phyloP scores from a whole-genome alignment of 1,140 invertebrate species.

The Coptotermes formosanus region DNA sequence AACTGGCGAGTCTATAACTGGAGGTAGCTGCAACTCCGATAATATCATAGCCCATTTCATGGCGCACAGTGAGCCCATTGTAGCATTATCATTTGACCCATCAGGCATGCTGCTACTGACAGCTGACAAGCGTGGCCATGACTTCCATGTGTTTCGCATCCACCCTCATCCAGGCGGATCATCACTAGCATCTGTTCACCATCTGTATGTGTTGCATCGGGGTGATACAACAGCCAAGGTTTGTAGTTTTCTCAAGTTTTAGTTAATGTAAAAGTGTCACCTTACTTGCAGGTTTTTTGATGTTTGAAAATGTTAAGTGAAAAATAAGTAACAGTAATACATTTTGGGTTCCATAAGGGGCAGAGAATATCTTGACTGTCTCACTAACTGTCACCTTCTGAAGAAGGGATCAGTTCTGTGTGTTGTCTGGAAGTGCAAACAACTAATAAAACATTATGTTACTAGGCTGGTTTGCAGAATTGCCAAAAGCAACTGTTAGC shows the following conservation, averaged over 20 bases:
- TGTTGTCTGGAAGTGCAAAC: no score
- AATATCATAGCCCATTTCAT: conserved; percentile 90
- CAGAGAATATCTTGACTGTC: no score
- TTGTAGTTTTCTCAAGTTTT: background rate
- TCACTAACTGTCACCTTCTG: no score
- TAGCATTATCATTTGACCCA: conserved; percentile 87
- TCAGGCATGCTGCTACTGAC: conserved; percentile 90
- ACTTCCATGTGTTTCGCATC: conserved; percentile 94
- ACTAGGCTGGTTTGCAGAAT: no score
- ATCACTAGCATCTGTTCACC: conserved; percentile 87
- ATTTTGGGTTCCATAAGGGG: no score
- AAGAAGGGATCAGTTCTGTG: no score
- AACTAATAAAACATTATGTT: no score
- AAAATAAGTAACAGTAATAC: no score
- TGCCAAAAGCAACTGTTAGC: no score
- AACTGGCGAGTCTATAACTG: background rate
- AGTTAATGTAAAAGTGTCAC: no score
- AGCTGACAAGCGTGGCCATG: conserved; percentile 89
- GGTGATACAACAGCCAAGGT: conserved; percentile 82
- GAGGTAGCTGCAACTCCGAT: conserved; percentile 46
- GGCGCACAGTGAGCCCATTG: conserved; percentile 88
- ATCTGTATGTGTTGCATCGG: conserved; percentile 92
- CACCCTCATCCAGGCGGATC: conserved; percentile 89
- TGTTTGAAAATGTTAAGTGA: no score
- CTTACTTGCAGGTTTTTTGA: no score